A percentile compares a stretch with the other conserved stretches of the same genome.
Conservation (phyloP, 2,888 invertebrate genomes). For the Megaustenia siamemsis region DNA sequence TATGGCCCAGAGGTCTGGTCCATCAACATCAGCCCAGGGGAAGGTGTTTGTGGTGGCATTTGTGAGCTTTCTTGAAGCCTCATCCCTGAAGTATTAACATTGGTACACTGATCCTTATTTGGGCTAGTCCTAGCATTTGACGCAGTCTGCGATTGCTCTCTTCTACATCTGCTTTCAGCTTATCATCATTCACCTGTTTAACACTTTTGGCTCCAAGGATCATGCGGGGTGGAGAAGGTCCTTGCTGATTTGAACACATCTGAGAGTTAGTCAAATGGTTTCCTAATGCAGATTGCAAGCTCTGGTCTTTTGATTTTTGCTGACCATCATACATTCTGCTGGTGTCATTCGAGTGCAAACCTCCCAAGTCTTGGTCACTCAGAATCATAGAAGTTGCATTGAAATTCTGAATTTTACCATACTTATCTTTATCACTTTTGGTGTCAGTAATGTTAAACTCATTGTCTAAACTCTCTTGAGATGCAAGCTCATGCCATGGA, state of each 20-base stretch:
- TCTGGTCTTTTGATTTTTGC: constrained; percentile 22
- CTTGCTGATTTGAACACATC: constrained; percentile 18
- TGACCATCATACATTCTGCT: constrained; percentile 17
- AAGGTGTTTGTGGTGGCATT: constrained; percentile 28
- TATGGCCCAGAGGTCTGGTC: constrained; percentile 8
- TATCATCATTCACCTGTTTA: constrained; percentile 27
- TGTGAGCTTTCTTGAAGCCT: constrained; percentile 22
- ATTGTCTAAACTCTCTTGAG: constrained; percentile 33
- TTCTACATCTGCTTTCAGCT: constrained; percentile 39
- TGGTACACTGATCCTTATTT: constrained; percentile 26
- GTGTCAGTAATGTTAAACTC: constrained; percentile 14
- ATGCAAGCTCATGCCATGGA: constrained; percentile 49
- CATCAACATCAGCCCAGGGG: constrained; percentile 1
- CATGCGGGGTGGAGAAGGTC: constrained; percentile 30
- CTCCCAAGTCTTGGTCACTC: constrained; percentile 26
- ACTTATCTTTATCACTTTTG: constrained; percentile 6
- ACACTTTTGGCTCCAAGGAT: constrained; percentile 50
- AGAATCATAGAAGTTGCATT: constrained; percentile 13
- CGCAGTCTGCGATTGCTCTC: constrained; percentile 48
- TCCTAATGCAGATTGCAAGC: constrained; percentile 1
- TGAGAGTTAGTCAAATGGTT: neutral
- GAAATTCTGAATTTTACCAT: constrained; percentile 28
- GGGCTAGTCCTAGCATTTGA: constrained; percentile 45
- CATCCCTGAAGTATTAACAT: neutral
- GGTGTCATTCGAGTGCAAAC: neutral